Evolutionary conservation across 2,888 invertebrate genomes (phyloP), one percentile per base, ranked within the genome.

Genomic region (Tachystola acroxantha): DNA sequence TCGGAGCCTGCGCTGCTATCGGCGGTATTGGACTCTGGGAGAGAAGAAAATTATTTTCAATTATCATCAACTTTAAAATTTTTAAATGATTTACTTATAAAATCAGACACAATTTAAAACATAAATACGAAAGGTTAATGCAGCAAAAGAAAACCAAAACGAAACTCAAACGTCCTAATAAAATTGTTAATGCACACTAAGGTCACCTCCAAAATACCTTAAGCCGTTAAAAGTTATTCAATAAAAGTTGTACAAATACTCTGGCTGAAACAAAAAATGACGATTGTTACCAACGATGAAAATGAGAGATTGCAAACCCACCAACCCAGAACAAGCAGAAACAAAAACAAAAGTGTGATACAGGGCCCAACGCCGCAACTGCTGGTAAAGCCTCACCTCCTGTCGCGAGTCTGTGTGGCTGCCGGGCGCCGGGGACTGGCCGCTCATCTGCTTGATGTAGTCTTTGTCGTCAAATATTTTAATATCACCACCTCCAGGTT

Each of bases 391-490:
- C 66, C 80, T 84, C 82, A 88, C 88, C 88, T 88, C 88, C 73
- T 86, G 85, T 42, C 81, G 72, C 26, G 87, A 86, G 34, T 76
- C 71, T 40, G 65, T 68, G 48, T 61, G 67, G 46, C 76, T 77
- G 49, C 70, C 70, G 10, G 81, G 81, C 37, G 76, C 57, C 39
- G 86, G 79, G 11, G 86, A 80, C 36, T 68, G 70, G 12, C 78
- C 85, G 40, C 60, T 89, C 70, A 89, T 89, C 88, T 96, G 95
- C 86, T 93, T 94, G 75, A 96, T 90, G 88, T 96, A 96, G 47
- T 94, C 94, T 88, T 94, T 95, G 84, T 96, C 96, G 73, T 96
- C 95, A 78, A 96, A 96, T 67, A 96, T 96, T 89, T 96, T 97
- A 85, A 95, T 94, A 54, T 96, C 95, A 32, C 97, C 97, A 45